A percentile compares a stretch with the other conserved stretches of the same genome.
Evolutionary conservation across 2,797 vertebrate genomes (phyloP).

Genomic region (Gadopsis marmoratus): DNA sequence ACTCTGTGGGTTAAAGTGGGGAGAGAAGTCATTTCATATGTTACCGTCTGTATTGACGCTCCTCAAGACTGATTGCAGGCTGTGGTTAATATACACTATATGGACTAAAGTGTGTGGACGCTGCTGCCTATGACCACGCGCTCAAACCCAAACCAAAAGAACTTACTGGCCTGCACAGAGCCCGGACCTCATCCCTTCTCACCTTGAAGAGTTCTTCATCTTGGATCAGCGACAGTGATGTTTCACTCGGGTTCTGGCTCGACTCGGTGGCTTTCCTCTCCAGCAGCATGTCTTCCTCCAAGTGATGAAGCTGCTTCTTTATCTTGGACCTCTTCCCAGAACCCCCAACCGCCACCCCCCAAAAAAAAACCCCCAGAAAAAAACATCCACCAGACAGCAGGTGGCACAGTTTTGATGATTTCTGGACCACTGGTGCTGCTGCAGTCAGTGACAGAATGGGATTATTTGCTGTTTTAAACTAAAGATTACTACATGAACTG

Average conservation of each 20-base stretch:
- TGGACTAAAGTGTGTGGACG: no score
- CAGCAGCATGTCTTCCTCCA: constrained; percentile 17
- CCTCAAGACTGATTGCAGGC: not conserved
- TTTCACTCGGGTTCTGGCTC: constrained; percentile 11
- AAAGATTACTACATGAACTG: not conserved
- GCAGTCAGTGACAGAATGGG: not conserved
- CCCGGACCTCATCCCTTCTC: not conserved
- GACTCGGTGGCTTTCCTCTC: not conserved
- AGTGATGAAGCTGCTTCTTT: constrained; percentile 21
- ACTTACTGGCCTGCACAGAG: no score
- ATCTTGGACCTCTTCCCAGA: constrained; percentile 26
- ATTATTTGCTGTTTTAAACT: constrained; percentile 3
- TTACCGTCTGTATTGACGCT: not conserved
- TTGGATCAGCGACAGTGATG: not conserved
- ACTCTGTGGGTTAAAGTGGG: not conserved
- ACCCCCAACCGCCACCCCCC: no score
- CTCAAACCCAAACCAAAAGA: not conserved
- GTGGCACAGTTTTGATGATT: constrained; percentile 1
- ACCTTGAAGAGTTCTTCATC: constrained; percentile 5
- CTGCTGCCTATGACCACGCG: not conserved
- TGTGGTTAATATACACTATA: not conserved
- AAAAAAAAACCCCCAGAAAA: no score
- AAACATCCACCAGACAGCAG: constrained; percentile 7
- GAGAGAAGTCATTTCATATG: not conserved
- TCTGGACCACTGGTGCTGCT: not conserved